Conservation (phyloP, 2,888 invertebrate genomes). For the Cryptocephalus moraei region DNA sequence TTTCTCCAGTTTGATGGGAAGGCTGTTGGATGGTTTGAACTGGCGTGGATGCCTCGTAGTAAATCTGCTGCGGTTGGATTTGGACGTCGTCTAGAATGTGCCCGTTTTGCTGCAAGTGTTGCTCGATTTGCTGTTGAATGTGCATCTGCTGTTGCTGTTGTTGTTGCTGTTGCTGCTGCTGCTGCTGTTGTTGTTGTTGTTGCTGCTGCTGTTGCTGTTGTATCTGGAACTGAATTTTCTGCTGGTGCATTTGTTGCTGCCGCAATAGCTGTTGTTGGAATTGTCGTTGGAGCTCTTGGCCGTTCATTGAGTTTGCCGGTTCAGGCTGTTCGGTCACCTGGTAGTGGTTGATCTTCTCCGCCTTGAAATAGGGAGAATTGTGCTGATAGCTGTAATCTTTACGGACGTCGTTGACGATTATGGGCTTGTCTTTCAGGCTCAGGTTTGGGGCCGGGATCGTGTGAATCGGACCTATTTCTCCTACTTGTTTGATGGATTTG, state of each 20-base stretch:
- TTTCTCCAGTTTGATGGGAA: conserved; percentile 9
- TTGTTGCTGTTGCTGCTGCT: conserved; percentile 14
- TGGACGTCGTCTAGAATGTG: conserved; percentile 2
- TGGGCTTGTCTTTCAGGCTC: conserved; percentile 55
- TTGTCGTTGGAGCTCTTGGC: conserved; percentile 24
- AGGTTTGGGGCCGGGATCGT: conserved; percentile 80
- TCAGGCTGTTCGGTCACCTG: conserved; percentile 45
- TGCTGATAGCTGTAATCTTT: conserved; percentile 9
- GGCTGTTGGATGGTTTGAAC: conserved; percentile 5
- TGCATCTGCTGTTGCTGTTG: conserved; percentile 5
- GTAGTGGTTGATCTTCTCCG: conserved; percentile 34
- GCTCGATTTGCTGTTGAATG: conserved; percentile 5
- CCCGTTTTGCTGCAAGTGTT: neutral
- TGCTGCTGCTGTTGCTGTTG: conserved; percentile 18
- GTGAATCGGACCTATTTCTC: conserved; percentile 64
- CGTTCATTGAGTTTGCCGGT: conserved; percentile 20
- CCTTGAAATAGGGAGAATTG: conserved; percentile 2
- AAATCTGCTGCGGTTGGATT: conserved; percentile 8
- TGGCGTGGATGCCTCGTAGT: conserved; percentile 6
- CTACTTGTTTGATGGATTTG: conserved; percentile 35
- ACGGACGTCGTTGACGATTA: conserved; percentile 35
- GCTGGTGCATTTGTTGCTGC: conserved; percentile 3
- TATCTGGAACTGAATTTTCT: conserved; percentile 7
- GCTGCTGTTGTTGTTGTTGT: conserved; percentile 20
- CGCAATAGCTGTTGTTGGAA: conserved; percentile 9